Percentiles rank a stretch among this genome's conserved stretches.
phyloP scores from a whole-genome alignment of 2,888 invertebrate species.

The Drosophila acutilabella region DNA sequence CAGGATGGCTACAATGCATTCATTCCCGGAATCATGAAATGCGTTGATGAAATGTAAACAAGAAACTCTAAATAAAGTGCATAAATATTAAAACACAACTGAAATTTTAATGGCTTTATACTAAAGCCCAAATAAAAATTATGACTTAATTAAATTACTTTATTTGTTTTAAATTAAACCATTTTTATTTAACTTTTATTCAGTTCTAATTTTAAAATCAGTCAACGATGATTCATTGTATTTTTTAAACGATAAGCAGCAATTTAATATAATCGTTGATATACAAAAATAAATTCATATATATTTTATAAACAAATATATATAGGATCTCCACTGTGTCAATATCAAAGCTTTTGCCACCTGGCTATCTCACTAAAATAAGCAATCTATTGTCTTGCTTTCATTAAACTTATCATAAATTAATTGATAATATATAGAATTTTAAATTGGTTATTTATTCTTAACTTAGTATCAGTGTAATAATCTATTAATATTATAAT shows the following conservation, averaged over 20 bases:
- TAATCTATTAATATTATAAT: background rate
- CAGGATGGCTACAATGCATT: slow-evolving; percentile 20
- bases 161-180: background rate
- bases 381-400: background rate
- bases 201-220: background rate
- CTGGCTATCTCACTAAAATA: background rate
- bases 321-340: background rate
- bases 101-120: background rate
- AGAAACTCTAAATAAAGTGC: background rate
- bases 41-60: slow-evolving; percentile 33
- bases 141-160: background rate
- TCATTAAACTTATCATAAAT: background rate
- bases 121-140: background rate
- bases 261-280: no score
- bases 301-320: background rate
- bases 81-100: background rate
- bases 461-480: background rate
- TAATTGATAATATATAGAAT: background rate
- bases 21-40: slow-evolving; percentile 18
- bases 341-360: background rate
- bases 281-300: no score
- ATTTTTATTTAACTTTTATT: background rate
- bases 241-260: no score
- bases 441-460: slow-evolving; percentile 1
- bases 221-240: no score